Evolutionary conservation across 2,797 vertebrate species (phyloP).

Genomic region (Arctocebus calabarensis): DNA sequence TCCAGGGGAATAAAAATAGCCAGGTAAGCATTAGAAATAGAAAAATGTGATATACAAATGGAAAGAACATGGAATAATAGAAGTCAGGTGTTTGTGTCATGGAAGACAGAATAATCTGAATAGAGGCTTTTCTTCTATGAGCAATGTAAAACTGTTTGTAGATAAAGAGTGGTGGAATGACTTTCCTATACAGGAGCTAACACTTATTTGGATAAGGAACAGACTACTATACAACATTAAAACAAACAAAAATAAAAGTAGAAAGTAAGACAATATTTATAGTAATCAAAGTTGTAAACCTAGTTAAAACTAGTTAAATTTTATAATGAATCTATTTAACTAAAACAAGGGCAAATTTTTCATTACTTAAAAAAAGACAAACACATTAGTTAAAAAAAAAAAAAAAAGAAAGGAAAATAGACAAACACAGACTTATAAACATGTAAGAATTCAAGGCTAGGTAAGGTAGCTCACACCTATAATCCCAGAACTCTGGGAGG

Average conservation of each 20-base stretch:
- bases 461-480: too few species aligned
- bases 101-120: neutral
- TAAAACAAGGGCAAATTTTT: neutral
- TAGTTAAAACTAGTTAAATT: neutral
- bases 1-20: neutral
- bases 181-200: neutral
- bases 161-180: neutral
- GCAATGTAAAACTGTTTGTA: neutral
- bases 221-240: neutral
- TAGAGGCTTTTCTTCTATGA: neutral
- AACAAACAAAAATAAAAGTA: constrained; percentile 12
- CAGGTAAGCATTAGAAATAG: neutral
- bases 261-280: neutral
- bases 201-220: constrained; percentile 3
- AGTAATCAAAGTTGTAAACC: neutral
- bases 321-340: neutral
- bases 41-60: neutral
- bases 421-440: neutral
- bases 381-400: neutral
- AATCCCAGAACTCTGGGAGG: too few species aligned
- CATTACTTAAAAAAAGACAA: neutral
- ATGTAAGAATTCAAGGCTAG: neutral
- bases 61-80: neutral
- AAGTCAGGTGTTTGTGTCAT: neutral
- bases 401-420: neutral